Evolutionary conservation across 2,888 invertebrate genomes (phyloP).

Genomic region (Plebejus anna): DNA sequence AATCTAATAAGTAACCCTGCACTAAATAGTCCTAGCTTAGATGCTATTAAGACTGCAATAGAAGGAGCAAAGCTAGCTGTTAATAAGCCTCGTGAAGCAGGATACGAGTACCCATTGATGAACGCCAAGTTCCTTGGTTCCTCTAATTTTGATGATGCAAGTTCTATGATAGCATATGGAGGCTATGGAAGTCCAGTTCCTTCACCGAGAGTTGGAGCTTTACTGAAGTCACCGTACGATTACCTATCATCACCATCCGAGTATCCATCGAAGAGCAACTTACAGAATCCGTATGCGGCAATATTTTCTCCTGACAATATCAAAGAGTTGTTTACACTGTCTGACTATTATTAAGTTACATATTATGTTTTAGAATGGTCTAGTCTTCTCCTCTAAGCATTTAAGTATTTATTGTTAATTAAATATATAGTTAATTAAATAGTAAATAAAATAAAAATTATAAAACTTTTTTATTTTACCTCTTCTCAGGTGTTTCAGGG

Average conservation of each 20-base stretch:
- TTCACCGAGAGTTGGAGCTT: constrained; percentile 36
- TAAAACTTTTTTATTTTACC: too few species aligned
- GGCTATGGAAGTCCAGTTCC: constrained; percentile 35
- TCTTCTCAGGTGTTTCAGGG: background rate
- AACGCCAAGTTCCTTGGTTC: constrained; percentile 46
- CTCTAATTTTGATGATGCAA: constrained; percentile 41
- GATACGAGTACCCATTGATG: constrained; percentile 39
- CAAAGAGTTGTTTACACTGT: constrained; percentile 15
- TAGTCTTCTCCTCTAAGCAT: background rate
- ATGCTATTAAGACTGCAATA: constrained; percentile 2
- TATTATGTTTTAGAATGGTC: background rate
- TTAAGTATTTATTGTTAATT: too few species aligned
- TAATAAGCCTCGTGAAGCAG: constrained; percentile 36
- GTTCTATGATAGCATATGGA: constrained; percentile 37
- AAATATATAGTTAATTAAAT: too few species aligned
- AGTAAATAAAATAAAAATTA: background rate
- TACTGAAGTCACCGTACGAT: constrained; percentile 44
- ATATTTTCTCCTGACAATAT: constrained; percentile 47
- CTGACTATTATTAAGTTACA: constrained; percentile 21
- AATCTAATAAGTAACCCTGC: constrained; percentile 55
- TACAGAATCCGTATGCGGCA: constrained; percentile 53
- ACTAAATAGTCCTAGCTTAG: constrained; percentile 25
- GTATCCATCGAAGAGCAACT: constrained; percentile 47
- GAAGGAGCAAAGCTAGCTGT: constrained; percentile 12
- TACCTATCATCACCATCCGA: constrained; percentile 37